phyloP scores from a whole-genome alignment of 2,888 invertebrate species.

The Lepidocyrtoides sp. region DNA sequence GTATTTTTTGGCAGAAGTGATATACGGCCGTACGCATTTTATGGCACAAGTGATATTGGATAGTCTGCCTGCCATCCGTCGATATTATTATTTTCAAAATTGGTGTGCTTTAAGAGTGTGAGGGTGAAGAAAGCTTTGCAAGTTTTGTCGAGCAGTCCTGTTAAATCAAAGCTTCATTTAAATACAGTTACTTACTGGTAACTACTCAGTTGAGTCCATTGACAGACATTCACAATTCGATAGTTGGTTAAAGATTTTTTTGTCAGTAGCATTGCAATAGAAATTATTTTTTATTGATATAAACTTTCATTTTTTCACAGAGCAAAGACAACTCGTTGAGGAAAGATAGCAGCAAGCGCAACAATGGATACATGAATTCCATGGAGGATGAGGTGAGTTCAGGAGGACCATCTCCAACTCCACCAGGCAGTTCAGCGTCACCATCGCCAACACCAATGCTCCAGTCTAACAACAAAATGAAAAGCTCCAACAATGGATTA shows the following conservation, averaged over 20 bases:
- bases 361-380: constrained; percentile 75
- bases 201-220: no score
- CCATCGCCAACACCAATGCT: constrained; percentile 81
- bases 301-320: constrained; percentile 70
- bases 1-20: no score
- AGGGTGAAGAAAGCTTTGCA: no score
- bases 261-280: neutral
- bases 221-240: neutral
- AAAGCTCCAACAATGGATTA: constrained; percentile 86
- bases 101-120: no score
- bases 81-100: no score
- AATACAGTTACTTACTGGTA: no score
- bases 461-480: constrained; percentile 61
- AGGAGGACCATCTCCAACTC: constrained; percentile 85
- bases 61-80: no score
- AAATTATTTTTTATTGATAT: neutral
- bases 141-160: no score
- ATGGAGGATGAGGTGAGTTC: constrained; percentile 82
- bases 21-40: no score
- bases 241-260: neutral
- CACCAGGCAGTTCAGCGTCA: constrained; percentile 81
- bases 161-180: no score
- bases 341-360: constrained; percentile 70
- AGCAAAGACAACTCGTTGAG: constrained; percentile 84
- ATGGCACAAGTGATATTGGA: no score